Base-by-base conservation (phyloP, 2,888 invertebrate species). In the Candidula unifasciata region DNA sequence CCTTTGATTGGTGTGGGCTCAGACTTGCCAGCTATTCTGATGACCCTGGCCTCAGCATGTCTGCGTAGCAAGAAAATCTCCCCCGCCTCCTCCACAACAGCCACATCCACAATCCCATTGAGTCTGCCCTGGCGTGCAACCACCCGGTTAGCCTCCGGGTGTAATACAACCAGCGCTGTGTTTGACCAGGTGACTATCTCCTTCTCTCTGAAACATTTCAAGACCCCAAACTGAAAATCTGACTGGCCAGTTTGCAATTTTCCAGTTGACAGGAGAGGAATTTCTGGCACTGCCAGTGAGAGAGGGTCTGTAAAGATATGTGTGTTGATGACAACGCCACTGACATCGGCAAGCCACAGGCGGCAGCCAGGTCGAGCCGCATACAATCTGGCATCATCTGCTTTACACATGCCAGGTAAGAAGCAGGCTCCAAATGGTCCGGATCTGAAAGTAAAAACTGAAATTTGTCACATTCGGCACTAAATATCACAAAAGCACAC, bases 331-430 rank as follows among this genome's bases (percentile, higher is more conserved):
- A 98, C 98, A 87, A 95, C 95, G 0, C 98, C 98, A 57, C 94
- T 93, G 35, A 95, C 93, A 94, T 96, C 96, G 0, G 97, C 96
- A 85, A 96, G 95, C 98, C 98, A 98, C 89, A 98, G 95, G 66
- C 98, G 95, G 86, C 96, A 94, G 13, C 97, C 97, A 30, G 97
- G 96, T 54, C 98, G 95, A 80, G 96, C 96, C 91, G 97, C 96
- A 94, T 96, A 97, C 82, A 97, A 95, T 81, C 95, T 94, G 54
- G 94, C 90, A 84, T 92, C 91, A 92, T 83, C 94, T 93, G 89
- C 93, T 91, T 94, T 95, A 94, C 90, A 91, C 86, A 96, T 90
- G 93, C 95, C 93, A 93, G 94, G 87, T 81, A 94, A 93, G 90
- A 95, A 95, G 79, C 95, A 94, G 33, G 95, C 95, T 71, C 96